These are phyloP conservation scores for Vespertilio murinus DNA, from an alignment of 2,797 vertebrate species.

Conservation along the genomic window DNA sequence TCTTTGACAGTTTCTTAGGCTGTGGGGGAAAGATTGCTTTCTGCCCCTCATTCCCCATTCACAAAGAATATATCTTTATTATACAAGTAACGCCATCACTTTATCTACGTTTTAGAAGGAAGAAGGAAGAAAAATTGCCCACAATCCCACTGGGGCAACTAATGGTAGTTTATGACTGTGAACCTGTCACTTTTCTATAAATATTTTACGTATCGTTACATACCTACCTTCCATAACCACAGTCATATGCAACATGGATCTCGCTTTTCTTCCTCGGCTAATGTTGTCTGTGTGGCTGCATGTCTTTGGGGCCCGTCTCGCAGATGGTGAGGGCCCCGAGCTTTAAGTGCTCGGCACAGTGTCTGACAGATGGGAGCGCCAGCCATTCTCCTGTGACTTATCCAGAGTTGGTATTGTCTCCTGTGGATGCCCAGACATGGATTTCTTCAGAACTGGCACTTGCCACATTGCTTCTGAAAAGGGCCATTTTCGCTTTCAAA, in stretches of 20 bases:
- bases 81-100: not conserved
- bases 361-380: not conserved
- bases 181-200: not conserved
- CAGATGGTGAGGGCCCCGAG: not conserved
- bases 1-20: not conserved
- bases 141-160: not conserved
- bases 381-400: not conserved
- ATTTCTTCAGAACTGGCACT: not conserved
- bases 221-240: not conserved
- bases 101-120: slow-evolving; percentile 20
- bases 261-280: not conserved
- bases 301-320: not conserved
- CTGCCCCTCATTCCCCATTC: not conserved
- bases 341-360: not conserved
- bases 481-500: not conserved
- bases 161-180: not conserved
- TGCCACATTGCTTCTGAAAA: not conserved
- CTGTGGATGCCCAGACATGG: not conserved
- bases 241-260: not conserved
- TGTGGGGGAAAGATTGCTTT: slow-evolving; percentile 1
- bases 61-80: not conserved
- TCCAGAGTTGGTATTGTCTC: not conserved
- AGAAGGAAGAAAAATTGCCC: slow-evolving; percentile 5
- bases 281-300: not conserved
- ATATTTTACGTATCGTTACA: not conserved